Conservation (phyloP, 2,113 vertebrate species). For the Nyctibius bracteatus region DNA sequence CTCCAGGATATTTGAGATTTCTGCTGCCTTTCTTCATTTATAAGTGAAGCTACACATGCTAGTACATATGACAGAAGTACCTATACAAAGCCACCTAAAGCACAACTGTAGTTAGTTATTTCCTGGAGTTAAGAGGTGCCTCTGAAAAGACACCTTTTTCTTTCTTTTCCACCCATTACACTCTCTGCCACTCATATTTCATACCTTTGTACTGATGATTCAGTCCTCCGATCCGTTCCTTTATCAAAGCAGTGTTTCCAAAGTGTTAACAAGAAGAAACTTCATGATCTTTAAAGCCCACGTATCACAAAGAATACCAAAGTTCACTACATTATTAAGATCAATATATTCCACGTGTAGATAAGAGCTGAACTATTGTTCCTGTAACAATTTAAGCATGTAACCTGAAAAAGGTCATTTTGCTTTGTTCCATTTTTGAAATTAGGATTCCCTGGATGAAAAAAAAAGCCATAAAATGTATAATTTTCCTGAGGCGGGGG, state of each 20-base stretch:
- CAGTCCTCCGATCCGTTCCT: background rate
- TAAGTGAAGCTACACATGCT: accelerated
- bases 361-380: constrained; percentile 55
- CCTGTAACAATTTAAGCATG: background rate
- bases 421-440: background rate
- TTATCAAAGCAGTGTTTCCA: background rate
- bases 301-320: constrained; percentile 14
- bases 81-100: background rate
- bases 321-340: constrained; percentile 31
- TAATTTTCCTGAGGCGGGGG: accelerated
- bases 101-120: background rate
- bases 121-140: background rate
- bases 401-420: background rate
- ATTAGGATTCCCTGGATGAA: background rate
- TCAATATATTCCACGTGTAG: constrained; percentile 48
- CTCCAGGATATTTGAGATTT: accelerated
- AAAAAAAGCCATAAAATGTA: background rate
- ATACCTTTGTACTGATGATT: constrained; percentile 12
- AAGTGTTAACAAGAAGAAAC: background rate
- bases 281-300: background rate
- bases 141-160: background rate
- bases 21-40: accelerated
- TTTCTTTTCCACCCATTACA: background rate
- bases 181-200: background rate
- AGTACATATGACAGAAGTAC: background rate